A percentile compares a stretch with the other conserved stretches of the same genome.
Evolutionary conservation across 2,797 vertebrate species (phyloP).

Genomic region (Diplodus puntazzo): DNA sequence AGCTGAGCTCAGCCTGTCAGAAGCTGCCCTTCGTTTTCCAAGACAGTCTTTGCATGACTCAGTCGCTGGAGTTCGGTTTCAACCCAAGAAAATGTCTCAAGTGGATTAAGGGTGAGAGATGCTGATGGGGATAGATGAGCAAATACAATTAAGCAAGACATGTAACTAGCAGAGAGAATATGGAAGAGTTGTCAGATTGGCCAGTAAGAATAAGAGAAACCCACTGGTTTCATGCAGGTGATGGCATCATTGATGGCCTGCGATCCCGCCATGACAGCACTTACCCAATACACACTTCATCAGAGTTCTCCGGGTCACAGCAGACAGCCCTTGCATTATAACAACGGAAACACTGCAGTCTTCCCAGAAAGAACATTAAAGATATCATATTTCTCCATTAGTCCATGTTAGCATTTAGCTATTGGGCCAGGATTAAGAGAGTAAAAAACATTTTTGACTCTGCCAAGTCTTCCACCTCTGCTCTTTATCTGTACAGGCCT

Average conservation of each 20-base stretch:
- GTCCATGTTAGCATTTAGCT: too few relatives aligned
- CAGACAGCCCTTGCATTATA: conserved; percentile 16
- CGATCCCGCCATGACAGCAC: background rate
- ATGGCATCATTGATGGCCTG: background rate
- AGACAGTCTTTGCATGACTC: conserved; percentile 58
- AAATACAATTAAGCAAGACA: conserved; percentile 16
- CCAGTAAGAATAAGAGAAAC: conserved; percentile 1
- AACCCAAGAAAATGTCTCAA: conserved; percentile 37
- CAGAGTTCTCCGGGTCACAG: conserved; percentile 2
- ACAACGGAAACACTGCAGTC: conserved; percentile 16
- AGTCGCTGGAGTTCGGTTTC: conserved; percentile 28
- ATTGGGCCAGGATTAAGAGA: conserved; percentile 36
- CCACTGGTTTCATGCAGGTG: background rate
- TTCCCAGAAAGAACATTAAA: conserved; percentile 46
- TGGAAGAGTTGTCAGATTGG: background rate
- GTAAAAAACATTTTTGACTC: conserved; percentile 5
- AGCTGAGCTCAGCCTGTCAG: conserved; percentile 56
- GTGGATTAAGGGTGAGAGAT: conserved; percentile 30
- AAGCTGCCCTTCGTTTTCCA: conserved; percentile 44
- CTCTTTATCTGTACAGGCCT: conserved; percentile 37
- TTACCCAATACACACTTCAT: conserved; percentile 24
- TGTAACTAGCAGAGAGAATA: conserved; percentile 1
- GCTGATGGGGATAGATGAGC: conserved; percentile 22
- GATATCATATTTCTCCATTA: conserved; percentile 25
- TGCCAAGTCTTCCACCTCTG: conserved; percentile 28